Conservation (phyloP, 2,888 invertebrate genomes). For the Mythimna pallens region DNA sequence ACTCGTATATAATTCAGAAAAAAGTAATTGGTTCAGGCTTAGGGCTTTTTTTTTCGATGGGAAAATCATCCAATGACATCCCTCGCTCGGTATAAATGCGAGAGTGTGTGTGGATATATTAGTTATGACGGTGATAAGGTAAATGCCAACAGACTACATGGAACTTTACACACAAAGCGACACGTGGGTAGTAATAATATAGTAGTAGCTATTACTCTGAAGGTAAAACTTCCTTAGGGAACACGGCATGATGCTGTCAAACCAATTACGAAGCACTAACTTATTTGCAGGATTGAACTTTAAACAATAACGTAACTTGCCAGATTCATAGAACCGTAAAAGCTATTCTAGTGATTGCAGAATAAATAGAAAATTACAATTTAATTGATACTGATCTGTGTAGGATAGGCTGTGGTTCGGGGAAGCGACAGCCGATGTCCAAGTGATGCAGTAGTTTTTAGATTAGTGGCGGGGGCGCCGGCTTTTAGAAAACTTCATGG, state of each 20-base stretch:
- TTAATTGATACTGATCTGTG: constrained; percentile 28
- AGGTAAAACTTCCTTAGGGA: not conserved
- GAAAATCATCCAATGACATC: too few species aligned
- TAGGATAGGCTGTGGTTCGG: constrained; percentile 19
- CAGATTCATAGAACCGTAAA: constrained; percentile 22
- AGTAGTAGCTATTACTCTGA: not conserved
- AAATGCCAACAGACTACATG: too few species aligned
- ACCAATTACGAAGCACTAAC: not conserved
- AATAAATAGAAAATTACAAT: constrained; percentile 29
- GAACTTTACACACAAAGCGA: not conserved
- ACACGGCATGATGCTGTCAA: not conserved
- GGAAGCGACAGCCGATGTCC: constrained; percentile 17
- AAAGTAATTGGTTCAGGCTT: too few species aligned
- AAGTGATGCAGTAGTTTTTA: constrained; percentile 26
- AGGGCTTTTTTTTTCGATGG: too few species aligned
- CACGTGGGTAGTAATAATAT: not conserved
- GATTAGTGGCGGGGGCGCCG: too few species aligned
- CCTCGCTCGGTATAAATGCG: too few species aligned
- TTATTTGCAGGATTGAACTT: not conserved
- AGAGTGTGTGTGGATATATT: too few species aligned
- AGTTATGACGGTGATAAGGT: too few species aligned
- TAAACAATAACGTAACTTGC: constrained; percentile 2
- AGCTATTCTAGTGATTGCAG: constrained; percentile 16
- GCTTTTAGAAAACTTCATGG: too few species aligned
- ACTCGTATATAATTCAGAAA: too few species aligned